Conservation (phyloP, 2,113 vertebrate species). For the Polypterus senegalus region DNA sequence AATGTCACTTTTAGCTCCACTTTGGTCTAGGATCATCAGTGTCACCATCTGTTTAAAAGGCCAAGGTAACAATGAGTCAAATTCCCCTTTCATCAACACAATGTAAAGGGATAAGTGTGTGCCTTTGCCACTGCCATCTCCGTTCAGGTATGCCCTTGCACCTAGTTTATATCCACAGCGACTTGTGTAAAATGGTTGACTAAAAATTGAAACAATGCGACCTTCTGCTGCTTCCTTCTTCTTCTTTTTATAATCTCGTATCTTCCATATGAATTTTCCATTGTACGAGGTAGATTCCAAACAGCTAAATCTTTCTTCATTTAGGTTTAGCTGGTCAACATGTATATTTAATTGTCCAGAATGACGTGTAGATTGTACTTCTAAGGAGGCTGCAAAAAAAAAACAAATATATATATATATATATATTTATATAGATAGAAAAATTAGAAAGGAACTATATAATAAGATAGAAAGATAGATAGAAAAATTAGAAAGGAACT, state of each 20-base stretch:
- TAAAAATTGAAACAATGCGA: constrained; percentile 54
- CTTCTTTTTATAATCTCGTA: constrained; percentile 57
- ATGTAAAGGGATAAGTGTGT: constrained; percentile 77
- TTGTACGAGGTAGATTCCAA: constrained; percentile 68
- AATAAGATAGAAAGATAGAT: too few relatives aligned
- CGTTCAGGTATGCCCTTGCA: constrained; percentile 66
- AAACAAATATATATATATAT: background rate
- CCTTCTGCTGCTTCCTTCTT: constrained; percentile 57
- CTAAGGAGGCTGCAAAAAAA: constrained; percentile 43
- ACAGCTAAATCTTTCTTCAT: constrained; percentile 63
- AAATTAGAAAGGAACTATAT: too few relatives aligned
- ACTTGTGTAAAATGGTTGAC: constrained; percentile 73
- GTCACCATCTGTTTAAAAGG: constrained; percentile 78
- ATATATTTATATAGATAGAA: too few relatives aligned
- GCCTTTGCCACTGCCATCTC: constrained; percentile 67
- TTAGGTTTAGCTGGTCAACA: constrained; percentile 61
- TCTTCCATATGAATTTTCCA: constrained; percentile 84
- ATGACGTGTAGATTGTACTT: constrained; percentile 57
- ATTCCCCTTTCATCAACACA: constrained; percentile 81
- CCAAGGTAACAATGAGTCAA: constrained; percentile 75
- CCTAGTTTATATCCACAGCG: constrained; percentile 76
- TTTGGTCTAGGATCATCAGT: constrained; percentile 69
- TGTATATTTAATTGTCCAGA: constrained; percentile 57
- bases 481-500: too few relatives aligned
- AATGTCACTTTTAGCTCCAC: constrained; percentile 56